Evolutionary conservation across 2,113 vertebrate species (phyloP).

Genomic region (Hiodon alosoides): DNA sequence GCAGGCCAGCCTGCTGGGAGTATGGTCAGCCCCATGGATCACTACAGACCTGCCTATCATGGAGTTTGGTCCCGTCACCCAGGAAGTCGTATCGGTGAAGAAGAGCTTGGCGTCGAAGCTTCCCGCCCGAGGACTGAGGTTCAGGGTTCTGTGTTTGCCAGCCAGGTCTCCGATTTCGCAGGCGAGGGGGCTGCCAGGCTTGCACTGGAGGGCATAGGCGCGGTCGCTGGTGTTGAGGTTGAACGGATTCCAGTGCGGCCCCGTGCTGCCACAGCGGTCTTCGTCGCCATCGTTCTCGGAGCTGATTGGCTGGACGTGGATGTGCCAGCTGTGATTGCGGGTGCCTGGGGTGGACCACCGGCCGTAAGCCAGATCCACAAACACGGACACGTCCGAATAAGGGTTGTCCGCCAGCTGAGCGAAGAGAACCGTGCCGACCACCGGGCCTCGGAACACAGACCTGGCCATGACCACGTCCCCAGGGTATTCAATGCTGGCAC

Average conservation of each 20-base stretch:
- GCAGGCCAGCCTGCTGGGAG: constrained; percentile 55
- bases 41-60: constrained; percentile 63
- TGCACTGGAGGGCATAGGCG: constrained; percentile 54
- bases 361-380: constrained; percentile 58
- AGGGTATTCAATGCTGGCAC: constrained; percentile 58
- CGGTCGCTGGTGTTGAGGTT: constrained; percentile 37
- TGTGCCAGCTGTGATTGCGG: constrained; percentile 64
- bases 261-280: constrained; percentile 49
- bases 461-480: constrained; percentile 50
- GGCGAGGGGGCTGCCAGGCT: constrained; percentile 46
- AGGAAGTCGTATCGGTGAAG: constrained; percentile 66
- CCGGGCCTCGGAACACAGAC: constrained; percentile 53
- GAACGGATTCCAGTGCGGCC: constrained; percentile 66
- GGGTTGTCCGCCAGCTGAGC: constrained; percentile 55
- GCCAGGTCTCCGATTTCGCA: constrained; percentile 68
- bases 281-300: constrained; percentile 57
- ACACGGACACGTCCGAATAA: constrained; percentile 67
- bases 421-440: constrained; percentile 63
- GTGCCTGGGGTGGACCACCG: constrained; percentile 38
- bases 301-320: constrained; percentile 63
- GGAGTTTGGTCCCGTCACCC: constrained; percentile 41
- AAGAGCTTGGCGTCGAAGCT: constrained; percentile 50
- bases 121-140: constrained; percentile 35
- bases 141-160: constrained; percentile 49
- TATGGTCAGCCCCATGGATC: constrained; percentile 52